Evolutionary conservation across 2,797 vertebrate species (phyloP).

Genomic region (Psittacula echo): DNA sequence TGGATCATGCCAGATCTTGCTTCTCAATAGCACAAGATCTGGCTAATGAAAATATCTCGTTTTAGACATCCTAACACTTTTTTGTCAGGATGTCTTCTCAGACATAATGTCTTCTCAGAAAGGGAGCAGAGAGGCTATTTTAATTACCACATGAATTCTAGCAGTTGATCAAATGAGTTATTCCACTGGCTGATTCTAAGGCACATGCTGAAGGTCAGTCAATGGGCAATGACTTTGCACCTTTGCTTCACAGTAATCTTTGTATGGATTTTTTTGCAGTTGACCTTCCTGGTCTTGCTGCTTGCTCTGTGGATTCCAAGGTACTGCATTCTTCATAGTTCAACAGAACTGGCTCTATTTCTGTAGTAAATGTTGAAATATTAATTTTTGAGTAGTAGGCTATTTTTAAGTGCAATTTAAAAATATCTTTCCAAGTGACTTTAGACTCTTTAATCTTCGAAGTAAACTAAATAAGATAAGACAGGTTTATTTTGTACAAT

Average conservation of each 20-base stretch:
- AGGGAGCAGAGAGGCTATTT: neutral
- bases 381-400: neutral
- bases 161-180: neutral
- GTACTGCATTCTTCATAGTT: neutral
- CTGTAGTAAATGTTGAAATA: neutral
- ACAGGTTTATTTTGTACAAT: neutral
- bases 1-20: neutral
- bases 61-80: neutral
- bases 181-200: neutral
- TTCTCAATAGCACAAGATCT: neutral
- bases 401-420: neutral
- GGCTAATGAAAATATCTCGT: neutral
- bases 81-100: neutral
- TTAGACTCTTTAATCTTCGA: neutral
- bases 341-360: neutral
- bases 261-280: neutral
- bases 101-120: neutral
- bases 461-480: neutral
- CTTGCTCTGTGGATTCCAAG: neutral
- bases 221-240: neutral
- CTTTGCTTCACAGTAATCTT: neutral
- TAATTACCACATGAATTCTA: neutral
- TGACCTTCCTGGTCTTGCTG: neutral
- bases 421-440: neutral
- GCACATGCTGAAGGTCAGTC: neutral